These are phyloP conservation scores for Thamnaconus septentrionalis DNA, from an alignment of 2,113 vertebrate genomes.

Conservation along the genomic window DNA sequence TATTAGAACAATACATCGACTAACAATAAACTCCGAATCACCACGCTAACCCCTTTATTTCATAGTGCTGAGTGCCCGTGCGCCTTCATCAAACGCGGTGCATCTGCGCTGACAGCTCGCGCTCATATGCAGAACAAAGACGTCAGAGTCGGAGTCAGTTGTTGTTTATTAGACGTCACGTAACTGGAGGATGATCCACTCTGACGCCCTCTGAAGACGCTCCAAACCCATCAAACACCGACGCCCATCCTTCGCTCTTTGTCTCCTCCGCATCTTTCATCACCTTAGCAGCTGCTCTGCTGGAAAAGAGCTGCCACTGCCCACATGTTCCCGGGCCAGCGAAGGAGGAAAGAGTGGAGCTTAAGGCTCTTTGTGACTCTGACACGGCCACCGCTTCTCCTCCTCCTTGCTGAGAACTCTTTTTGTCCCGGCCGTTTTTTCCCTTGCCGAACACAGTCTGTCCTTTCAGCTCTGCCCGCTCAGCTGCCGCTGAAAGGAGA, in stretches of 20 bases:
- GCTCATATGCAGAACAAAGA: background rate
- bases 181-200: background rate
- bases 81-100: background rate
- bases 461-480: constrained; percentile 19
- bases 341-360: background rate
- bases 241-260: background rate
- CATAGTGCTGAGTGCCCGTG: background rate
- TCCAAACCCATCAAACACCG: background rate
- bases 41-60: too few species aligned
- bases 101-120: constrained; percentile 6
- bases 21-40: too few species aligned
- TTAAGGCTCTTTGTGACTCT: background rate
- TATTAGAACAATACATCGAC: too few species aligned
- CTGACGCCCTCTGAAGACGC: background rate
- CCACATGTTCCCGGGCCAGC: too few species aligned
- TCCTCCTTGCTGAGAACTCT: constrained; percentile 9
- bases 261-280: too few species aligned
- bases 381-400: background rate
- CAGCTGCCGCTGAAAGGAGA: constrained; percentile 18
- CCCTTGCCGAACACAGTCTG: constrained; percentile 9
- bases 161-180: constrained; percentile 3
- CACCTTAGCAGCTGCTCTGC: too few species aligned
- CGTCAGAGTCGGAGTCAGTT: background rate
- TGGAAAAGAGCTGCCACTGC: background rate
- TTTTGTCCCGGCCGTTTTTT: background rate